These are phyloP conservation scores for Chrysopilus asiliformis DNA, from an alignment of 2,888 invertebrate species.

Conservation along the genomic window DNA sequence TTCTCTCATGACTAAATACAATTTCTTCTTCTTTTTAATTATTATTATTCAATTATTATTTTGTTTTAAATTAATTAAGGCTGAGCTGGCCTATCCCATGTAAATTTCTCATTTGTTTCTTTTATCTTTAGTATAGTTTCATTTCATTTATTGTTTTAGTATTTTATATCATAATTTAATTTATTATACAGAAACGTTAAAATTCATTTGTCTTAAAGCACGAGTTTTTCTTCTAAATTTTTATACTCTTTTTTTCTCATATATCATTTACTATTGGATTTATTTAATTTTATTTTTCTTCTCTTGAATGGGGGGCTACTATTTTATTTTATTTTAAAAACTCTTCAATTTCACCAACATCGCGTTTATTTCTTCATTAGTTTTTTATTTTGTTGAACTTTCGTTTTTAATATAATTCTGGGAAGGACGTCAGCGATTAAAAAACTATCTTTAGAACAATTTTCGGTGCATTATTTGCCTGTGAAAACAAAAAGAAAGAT, in stretches of 20 bases:
- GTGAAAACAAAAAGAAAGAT: slow-evolving; percentile 6
- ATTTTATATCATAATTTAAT: too few species aligned
- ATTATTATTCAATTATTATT: too few species aligned
- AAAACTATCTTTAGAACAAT: slow-evolving; percentile 14
- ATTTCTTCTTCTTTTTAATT: slow-evolving; percentile 1
- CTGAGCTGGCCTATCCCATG: slow-evolving; percentile 1
- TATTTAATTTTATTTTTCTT: slow-evolving; percentile 2
- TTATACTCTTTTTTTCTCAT: slow-evolving; percentile 1
- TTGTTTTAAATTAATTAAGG: slow-evolving; percentile 2
- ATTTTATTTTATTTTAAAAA: too few species aligned
- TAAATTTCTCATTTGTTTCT: too few species aligned
- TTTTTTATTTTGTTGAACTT: too few species aligned
- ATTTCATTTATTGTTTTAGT: background rate
- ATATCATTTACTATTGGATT: slow-evolving; percentile 1
- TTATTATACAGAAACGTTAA: background rate
- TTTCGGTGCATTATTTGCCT: slow-evolving; percentile 10
- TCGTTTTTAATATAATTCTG: too few species aligned
- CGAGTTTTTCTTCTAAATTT: slow-evolving; percentile 1
- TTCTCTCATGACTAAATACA: background rate
- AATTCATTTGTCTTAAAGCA: background rate
- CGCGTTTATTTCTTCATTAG: too few species aligned
- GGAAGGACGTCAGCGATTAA: slow-evolving; percentile 28
- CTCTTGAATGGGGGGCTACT: slow-evolving; percentile 12
- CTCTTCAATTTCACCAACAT: too few species aligned
- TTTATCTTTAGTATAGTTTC: background rate